phyloP scores from a whole-genome alignment of 37 sponge, comb jelly and placozoan species.

The Ianthella basta region DNA sequence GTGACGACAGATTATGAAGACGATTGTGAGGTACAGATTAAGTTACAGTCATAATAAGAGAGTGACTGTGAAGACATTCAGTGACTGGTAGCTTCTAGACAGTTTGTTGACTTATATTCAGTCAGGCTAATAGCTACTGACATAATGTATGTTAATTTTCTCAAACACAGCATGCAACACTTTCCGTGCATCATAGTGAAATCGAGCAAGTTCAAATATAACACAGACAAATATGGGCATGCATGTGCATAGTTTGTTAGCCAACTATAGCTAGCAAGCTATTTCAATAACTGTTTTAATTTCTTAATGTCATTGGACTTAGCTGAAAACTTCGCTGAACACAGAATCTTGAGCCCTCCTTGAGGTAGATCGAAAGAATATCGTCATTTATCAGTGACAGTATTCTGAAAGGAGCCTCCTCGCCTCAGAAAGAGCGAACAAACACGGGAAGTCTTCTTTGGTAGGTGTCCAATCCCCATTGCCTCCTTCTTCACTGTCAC shows the following conservation, averaged over 20 bases:
- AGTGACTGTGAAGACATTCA: background rate
- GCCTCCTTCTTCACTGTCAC: slow-evolving; percentile 38
- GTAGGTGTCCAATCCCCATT: slow-evolving; percentile 30
- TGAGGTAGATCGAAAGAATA: slow-evolving; percentile 38
- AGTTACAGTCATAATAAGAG: background rate
- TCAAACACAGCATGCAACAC: background rate
- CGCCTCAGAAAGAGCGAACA: slow-evolving; percentile 39
- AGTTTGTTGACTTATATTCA: background rate
- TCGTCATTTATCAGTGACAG: slow-evolving; percentile 28
- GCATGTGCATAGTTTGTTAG: background rate
- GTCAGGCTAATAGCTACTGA: background rate
- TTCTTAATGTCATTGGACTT: slow-evolving; percentile 4
- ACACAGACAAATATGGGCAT: background rate
- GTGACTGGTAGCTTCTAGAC: background rate
- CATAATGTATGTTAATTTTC: background rate
- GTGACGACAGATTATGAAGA: background rate
- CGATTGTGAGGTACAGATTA: background rate
- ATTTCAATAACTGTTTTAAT: slow-evolving; percentile 5
- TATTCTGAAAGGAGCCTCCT: slow-evolving; percentile 29
- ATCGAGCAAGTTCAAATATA: background rate
- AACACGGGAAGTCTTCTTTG: slow-evolving; percentile 37
- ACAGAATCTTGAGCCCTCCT: slow-evolving; percentile 31
- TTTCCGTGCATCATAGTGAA: background rate
- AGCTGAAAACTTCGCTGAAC: slow-evolving; percentile 5
- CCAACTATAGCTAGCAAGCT: background rate